Percentiles rank a stretch among this genome's conserved stretches.
Evolutionary conservation across 2,797 vertebrate genomes (phyloP).

Genomic region (Tadarida brasiliensis): DNA sequence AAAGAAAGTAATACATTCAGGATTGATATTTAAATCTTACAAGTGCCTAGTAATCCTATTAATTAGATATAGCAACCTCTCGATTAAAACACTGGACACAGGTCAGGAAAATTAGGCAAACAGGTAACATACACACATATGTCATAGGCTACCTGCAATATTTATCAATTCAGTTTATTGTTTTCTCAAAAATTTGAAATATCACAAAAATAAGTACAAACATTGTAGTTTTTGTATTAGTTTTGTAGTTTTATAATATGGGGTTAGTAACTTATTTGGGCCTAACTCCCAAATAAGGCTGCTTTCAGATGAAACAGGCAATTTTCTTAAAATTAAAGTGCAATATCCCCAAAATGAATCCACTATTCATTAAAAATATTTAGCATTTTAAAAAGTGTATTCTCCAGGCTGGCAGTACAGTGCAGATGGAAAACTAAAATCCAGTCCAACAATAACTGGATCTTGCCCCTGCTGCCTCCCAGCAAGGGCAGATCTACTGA

Average conservation of each 20-base stretch:
- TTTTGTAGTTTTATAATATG: too few relatives aligned
- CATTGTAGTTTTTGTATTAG: neutral
- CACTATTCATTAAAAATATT: slow-evolving; percentile 46
- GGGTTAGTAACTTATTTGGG: slow-evolving; percentile 3
- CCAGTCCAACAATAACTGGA: neutral
- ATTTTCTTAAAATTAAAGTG: slow-evolving; percentile 57
- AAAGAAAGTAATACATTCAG: slow-evolving; percentile 21
- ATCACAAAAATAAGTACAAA: slow-evolving; percentile 36
- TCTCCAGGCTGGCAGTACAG: neutral
- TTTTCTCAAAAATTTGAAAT: slow-evolving; percentile 22
- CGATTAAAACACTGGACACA: slow-evolving; percentile 45
- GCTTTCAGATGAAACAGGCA: slow-evolving; percentile 6
- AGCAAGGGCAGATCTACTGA: neutral
- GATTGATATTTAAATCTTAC: slow-evolving; percentile 52
- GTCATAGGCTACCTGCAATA: neutral
- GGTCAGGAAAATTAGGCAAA: slow-evolving; percentile 57
- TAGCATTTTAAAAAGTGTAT: neutral
- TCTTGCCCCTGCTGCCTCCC: accelerated
- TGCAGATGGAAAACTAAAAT: slow-evolving; percentile 23
- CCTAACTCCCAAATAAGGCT: neutral
- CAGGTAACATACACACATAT: neutral
- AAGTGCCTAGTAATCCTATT: slow-evolving; percentile 33
- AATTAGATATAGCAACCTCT: slow-evolving; percentile 46
- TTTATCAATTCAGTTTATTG: slow-evolving; percentile 35
- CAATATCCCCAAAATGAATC: neutral